phyloP scores from a whole-genome alignment of 1,140 invertebrate species.

The Orchesella cincta region DNA sequence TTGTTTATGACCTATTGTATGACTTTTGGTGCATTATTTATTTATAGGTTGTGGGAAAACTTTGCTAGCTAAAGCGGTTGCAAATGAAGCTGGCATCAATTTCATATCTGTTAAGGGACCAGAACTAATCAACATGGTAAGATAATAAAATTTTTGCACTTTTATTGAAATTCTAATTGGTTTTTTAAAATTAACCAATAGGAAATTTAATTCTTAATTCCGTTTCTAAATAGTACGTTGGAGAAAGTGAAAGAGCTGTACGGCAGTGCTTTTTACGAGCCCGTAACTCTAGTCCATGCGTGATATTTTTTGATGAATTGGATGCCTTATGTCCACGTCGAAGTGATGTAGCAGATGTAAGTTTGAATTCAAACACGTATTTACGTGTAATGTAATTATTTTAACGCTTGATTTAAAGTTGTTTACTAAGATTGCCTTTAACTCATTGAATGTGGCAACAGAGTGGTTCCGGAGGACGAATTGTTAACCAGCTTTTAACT shows the following conservation, averaged over 20 bases:
- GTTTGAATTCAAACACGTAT: slow-evolving; percentile 36
- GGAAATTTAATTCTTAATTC: too few relatives aligned
- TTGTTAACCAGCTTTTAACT: slow-evolving; percentile 95
- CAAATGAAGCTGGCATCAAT: slow-evolving; percentile 94
- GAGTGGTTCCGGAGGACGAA: slow-evolving; percentile 70
- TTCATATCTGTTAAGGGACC: slow-evolving; percentile 97
- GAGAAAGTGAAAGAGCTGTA: slow-evolving; percentile 96
- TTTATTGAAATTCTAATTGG: too few relatives aligned
- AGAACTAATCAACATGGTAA: slow-evolving; percentile 91
- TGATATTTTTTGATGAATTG: slow-evolving; percentile 99
- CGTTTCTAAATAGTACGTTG: slow-evolving; percentile 97
- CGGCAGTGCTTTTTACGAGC: slow-evolving; percentile 92
- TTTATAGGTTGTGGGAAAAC: slow-evolving; percentile 77
- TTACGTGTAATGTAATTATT: neutral
- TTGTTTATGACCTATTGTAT: neutral
- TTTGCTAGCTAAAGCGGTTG: slow-evolving; percentile 87
- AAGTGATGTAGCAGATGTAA: slow-evolving; percentile 69
- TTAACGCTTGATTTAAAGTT: neutral
- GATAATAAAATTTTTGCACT: slow-evolving; percentile 17
- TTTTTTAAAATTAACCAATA: too few relatives aligned
- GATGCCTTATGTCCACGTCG: slow-evolving; percentile 93
- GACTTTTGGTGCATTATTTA: slow-evolving; percentile 1
- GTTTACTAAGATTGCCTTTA: neutral
- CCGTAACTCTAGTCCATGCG: slow-evolving; percentile 91
- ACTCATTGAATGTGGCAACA: slow-evolving; percentile 53